These are phyloP conservation scores for Diacarnus erythraeanus DNA, from an alignment of 37 sponge, comb jelly and placozoan genomes.

Conservation along the genomic window DNA sequence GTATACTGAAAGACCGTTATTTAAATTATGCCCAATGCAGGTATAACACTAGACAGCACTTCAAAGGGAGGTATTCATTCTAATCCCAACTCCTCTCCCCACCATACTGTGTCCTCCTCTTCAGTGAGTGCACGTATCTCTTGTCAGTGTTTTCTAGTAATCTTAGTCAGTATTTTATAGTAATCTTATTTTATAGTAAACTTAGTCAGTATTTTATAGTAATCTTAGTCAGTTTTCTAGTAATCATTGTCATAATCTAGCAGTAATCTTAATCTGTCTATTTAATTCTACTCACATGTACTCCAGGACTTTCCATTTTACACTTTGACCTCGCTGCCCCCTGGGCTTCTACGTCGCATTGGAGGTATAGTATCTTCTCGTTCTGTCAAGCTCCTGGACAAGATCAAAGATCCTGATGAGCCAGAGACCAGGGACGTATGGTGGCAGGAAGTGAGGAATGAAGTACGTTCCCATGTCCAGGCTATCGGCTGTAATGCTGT, in stretches of 20 bases:
- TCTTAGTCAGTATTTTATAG: too few relatives aligned
- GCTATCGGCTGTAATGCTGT: conserved; percentile 79
- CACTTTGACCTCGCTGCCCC: conserved; percentile 74
- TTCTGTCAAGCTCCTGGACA: conserved; percentile 88
- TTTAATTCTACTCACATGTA: not conserved
- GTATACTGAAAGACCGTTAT: too few relatives aligned
- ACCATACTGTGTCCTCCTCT: not conserved
- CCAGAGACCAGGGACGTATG: conserved; percentile 84
- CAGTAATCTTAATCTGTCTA: too few relatives aligned
- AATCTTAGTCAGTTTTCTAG: too few relatives aligned
- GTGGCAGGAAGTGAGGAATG: conserved; percentile 86
- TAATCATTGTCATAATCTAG: too few relatives aligned
- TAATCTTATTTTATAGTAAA: too few relatives aligned
- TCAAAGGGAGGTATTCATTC: too few relatives aligned
- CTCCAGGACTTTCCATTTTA: conserved; percentile 82
- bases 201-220: too few relatives aligned
- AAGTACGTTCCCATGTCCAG: conserved; percentile 74
- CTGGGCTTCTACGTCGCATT: conserved; percentile 53
- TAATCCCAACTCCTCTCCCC: not conserved
- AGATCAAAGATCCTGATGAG: conserved; percentile 87
- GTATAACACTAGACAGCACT: too few relatives aligned
- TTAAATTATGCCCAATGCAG: too few relatives aligned
- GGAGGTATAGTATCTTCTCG: conserved; percentile 86
- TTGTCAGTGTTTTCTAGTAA: too few relatives aligned
- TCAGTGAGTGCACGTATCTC: not conserved